Evolutionary conservation across 2,113 vertebrate species (phyloP).

Genomic region (Aphelocoma coerulescens): DNA sequence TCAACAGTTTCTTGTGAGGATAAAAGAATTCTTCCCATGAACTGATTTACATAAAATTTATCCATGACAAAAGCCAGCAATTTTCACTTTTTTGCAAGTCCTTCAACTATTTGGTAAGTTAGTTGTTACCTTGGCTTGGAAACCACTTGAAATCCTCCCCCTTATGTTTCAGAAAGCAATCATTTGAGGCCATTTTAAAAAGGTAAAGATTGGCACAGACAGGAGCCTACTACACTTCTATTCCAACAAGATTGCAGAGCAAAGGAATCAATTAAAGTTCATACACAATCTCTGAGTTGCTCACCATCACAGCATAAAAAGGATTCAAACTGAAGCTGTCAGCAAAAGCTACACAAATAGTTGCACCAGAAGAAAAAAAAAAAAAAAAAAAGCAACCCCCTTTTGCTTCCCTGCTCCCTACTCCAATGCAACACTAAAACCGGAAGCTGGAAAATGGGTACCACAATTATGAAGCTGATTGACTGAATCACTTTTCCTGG

Average conservation of each 20-base stretch:
- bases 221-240: background rate
- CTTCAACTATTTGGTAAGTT: background rate
- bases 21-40: background rate
- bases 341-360: conserved; percentile 58
- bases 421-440: conserved; percentile 14
- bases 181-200: background rate
- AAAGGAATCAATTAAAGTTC: background rate
- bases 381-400: background rate
- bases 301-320: conserved; percentile 39
- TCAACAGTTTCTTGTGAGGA: background rate
- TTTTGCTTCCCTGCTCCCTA: background rate
- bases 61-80: background rate
- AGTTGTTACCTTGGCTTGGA: background rate
- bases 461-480: background rate
- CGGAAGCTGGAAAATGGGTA: conserved; percentile 25
- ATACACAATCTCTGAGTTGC: background rate
- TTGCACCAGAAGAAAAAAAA: background rate
- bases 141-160: background rate
- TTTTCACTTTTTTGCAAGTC: background rate
- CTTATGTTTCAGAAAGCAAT: background rate
- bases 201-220: background rate
- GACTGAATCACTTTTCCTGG: background rate
- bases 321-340: conserved; percentile 50
- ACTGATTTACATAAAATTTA: background rate
- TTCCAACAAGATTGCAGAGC: background rate